Conservation (phyloP, 1,140 invertebrate genomes). For the Chionoecetes opilio region DNA sequence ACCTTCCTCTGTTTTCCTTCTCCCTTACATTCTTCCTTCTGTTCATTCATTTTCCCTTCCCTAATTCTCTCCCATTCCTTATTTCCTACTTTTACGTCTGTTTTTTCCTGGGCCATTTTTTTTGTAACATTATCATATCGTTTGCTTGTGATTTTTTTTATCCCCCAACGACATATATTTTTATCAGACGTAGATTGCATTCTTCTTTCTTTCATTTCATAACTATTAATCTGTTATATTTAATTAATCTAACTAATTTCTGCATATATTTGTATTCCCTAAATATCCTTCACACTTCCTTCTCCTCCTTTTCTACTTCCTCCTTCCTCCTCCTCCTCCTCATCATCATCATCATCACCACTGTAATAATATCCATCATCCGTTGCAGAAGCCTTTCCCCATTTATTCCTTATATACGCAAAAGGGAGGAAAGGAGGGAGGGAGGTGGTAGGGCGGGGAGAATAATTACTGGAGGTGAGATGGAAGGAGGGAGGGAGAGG, state of each 20-base stretch:
- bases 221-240: background rate
- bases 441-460: background rate
- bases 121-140: background rate
- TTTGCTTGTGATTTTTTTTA: background rate
- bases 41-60: background rate
- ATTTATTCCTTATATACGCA: background rate
- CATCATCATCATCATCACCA: background rate
- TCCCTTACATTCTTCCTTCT: background rate
- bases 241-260: background rate
- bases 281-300: background rate
- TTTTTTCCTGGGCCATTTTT: background rate
- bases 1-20: background rate
- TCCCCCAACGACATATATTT: background rate
- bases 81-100: background rate
- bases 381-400: background rate
- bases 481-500: background rate
- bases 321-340: background rate
- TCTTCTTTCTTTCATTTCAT: no score
- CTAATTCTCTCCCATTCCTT: background rate
- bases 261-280: background rate
- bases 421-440: slow-evolving; percentile 2
- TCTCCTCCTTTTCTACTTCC: background rate
- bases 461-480: slow-evolving; percentile 29
- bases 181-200: background rate
- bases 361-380: background rate